Conservation (phyloP, 2,888 invertebrate genomes). For the Pelosia muscerda region DNA sequence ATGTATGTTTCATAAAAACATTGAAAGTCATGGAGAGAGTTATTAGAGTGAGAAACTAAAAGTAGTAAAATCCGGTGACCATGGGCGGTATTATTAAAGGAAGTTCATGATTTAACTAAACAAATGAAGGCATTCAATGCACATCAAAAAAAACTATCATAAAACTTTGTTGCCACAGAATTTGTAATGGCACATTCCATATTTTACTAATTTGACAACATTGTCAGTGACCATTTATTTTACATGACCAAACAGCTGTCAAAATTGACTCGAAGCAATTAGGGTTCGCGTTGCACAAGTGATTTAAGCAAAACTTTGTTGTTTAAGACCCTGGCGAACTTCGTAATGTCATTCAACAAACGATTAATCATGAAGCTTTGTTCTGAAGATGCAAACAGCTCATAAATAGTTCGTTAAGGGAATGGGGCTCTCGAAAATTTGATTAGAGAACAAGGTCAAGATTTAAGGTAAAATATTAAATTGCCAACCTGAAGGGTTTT, state of each 20-base stretch:
- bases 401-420: constrained; percentile 64
- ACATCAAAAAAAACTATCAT: neutral
- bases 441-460: constrained; percentile 14
- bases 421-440: constrained; percentile 43
- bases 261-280: constrained; percentile 72
- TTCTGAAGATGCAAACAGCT: constrained; percentile 66
- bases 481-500: constrained; percentile 13
- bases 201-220: constrained; percentile 13
- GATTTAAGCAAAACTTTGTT: constrained; percentile 73
- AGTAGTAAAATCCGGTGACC: neutral
- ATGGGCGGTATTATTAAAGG: neutral
- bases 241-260: constrained; percentile 67
- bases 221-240: constrained; percentile 60
- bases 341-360: constrained; percentile 63
- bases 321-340: constrained; percentile 64
- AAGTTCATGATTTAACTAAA: neutral
- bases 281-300: constrained; percentile 65
- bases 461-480: constrained; percentile 22
- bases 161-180: neutral
- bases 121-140: neutral
- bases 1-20: neutral
- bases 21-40: too few relatives aligned
- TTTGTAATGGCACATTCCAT: neutral
- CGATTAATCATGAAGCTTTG: constrained; percentile 73
- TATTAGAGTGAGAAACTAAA: neutral